Evolutionary conservation across 2,797 vertebrate genomes (phyloP).

Genomic region (Hemitrygon akajei): DNA sequence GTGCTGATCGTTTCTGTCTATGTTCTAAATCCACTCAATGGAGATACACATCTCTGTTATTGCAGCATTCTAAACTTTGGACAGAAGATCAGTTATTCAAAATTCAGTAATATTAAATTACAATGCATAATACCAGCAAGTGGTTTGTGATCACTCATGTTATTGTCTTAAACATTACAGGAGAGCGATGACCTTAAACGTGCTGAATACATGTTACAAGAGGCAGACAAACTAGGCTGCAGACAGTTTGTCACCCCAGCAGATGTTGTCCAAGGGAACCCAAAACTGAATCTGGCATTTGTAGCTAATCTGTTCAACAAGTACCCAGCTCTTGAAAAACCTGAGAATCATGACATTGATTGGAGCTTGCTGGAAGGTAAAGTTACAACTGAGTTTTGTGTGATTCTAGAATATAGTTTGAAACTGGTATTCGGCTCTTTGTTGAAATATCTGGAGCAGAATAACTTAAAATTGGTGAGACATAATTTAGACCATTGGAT

Average conservation of each 20-base stretch:
- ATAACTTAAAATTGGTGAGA: not conserved
- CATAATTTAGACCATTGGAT: no score
- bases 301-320: conserved; percentile 97
- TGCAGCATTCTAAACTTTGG: not conserved
- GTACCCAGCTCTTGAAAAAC: conserved; percentile 86
- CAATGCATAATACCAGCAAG: not conserved
- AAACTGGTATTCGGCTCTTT: not conserved
- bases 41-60: not conserved
- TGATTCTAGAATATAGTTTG: not conserved
- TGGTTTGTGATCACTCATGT: not conserved
- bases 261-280: conserved; percentile 82
- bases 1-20: no score
- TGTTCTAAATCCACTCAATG: not conserved
- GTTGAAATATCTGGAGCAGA: not conserved
- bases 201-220: conserved; percentile 79
- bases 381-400: not conserved
- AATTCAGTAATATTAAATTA: not conserved
- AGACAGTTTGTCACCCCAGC: conserved; percentile 83
- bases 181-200: conserved; percentile 78
- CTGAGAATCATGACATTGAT: conserved; percentile 83
- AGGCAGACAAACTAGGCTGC: conserved; percentile 81
- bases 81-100: not conserved
- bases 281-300: conserved; percentile 92
- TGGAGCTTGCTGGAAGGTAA: conserved; percentile 80
- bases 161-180: conserved; percentile 50